phyloP scores from a whole-genome alignment of 2,113 vertebrate genomes.

The Peromyscus leucopus region DNA sequence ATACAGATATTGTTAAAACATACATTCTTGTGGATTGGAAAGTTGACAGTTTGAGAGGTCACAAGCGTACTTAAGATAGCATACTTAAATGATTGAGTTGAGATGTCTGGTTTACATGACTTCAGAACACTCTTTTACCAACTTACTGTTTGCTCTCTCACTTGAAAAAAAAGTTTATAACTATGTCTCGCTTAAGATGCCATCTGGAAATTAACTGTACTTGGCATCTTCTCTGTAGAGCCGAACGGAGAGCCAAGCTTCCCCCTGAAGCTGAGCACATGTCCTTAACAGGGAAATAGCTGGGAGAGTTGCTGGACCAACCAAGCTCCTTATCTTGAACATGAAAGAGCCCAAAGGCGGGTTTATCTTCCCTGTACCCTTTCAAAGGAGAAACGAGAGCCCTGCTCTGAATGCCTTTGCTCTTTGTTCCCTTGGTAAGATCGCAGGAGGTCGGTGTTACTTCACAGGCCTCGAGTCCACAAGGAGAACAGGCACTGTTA shows the following conservation, averaged over 20 bases:
- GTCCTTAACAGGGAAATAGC: neutral
- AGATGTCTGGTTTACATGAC: conserved; percentile 5
- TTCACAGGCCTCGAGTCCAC: neutral
- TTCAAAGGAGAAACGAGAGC: conserved; percentile 41
- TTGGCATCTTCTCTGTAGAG: conserved; percentile 20
- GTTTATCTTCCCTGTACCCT: conserved; percentile 40
- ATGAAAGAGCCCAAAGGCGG: conserved; percentile 31
- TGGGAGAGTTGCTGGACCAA: neutral
- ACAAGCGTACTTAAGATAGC: neutral
- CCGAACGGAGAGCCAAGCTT: conserved; percentile 18
- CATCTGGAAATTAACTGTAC: conserved; percentile 9
- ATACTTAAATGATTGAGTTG: neutral
- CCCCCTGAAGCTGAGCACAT: neutral
- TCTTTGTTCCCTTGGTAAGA: neutral
- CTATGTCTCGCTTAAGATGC: conserved; percentile 9
- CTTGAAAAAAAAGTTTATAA: neutral
- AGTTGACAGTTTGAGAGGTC: neutral
- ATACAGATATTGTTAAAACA: neutral
- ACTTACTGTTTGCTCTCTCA: neutral
- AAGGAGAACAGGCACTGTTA: neutral
- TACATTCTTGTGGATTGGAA: neutral
- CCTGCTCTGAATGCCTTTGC: conserved; percentile 65
- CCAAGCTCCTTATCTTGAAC: neutral
- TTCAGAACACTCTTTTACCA: conserved; percentile 3
- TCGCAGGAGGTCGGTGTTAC: neutral